Percentiles rank a stretch among this genome's conserved stretches.
Conservation (phyloP, 2,113 vertebrate genomes). For the Vicugna pacos region DNA sequence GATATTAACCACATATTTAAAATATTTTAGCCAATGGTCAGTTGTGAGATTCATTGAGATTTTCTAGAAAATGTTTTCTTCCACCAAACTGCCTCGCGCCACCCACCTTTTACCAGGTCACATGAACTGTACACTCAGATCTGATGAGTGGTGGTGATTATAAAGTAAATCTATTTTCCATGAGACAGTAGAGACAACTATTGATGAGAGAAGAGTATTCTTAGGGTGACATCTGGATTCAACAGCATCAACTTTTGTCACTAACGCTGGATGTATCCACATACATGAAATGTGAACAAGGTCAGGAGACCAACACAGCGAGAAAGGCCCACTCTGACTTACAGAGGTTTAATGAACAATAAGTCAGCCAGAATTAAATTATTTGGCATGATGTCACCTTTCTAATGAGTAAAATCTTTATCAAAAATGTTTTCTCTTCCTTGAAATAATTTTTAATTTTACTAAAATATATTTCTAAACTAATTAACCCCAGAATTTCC, state of each 20-base stretch:
- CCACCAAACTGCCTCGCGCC: background rate
- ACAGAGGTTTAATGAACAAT: background rate
- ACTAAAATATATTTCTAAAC: background rate
- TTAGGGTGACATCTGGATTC: background rate
- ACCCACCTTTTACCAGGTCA: background rate
- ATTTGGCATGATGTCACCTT: background rate
- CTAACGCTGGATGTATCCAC: background rate
- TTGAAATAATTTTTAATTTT: conserved; percentile 15
- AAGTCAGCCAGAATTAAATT: conserved; percentile 28
- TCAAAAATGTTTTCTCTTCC: background rate
- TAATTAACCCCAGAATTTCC: background rate
- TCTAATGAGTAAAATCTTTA: background rate
- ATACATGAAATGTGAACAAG: background rate
- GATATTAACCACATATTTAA: background rate
- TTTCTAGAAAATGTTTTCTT: background rate
- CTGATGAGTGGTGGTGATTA: background rate
- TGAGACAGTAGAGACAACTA: background rate
- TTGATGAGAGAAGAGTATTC: background rate
- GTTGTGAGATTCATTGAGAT: background rate
- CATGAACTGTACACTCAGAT: background rate
- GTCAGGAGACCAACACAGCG: background rate
- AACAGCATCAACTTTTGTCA: background rate
- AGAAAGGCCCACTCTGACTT: background rate
- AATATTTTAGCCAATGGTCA: conserved; percentile 28
- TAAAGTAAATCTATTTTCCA: background rate